Conservation (phyloP, 2,113 vertebrate species). For the Piprites chloris region DNA sequence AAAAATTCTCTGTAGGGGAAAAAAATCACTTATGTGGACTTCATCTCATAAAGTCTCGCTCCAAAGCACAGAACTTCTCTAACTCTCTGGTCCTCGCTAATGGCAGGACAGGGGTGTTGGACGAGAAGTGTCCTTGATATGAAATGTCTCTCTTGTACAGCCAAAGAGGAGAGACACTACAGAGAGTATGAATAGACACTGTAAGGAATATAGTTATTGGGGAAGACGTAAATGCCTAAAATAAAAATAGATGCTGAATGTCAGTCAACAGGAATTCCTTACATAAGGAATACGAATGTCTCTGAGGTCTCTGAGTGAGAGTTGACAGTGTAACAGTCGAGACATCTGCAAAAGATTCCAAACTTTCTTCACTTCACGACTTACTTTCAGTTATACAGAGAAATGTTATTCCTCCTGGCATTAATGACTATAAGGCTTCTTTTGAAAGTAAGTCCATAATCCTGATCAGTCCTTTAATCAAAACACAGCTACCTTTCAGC, state of each 20-base stretch:
- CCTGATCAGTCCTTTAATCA: neutral
- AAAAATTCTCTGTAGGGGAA: neutral
- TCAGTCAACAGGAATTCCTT: neutral
- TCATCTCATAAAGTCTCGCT: neutral
- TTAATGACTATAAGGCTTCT: neutral
- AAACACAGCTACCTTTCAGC: neutral
- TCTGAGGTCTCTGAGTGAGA: neutral
- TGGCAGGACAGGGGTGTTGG: neutral
- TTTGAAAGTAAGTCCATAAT: neutral
- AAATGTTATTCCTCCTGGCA: neutral
- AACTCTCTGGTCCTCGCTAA: neutral
- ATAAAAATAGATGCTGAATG: neutral
- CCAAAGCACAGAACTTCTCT: neutral
- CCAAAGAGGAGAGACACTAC: neutral
- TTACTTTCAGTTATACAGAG: neutral
- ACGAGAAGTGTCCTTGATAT: neutral
- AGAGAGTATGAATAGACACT: neutral
- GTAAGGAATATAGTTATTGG: neutral
- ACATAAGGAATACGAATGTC: too few relatives aligned
- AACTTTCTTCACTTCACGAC: neutral
- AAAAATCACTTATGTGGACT: neutral
- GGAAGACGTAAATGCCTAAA: neutral
- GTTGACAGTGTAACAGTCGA: neutral
- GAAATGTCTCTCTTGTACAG: neutral
- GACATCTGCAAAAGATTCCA: neutral